Evolutionary conservation across 2,797 vertebrate genomes (phyloP).

Genomic region (Valencia hispanica): DNA sequence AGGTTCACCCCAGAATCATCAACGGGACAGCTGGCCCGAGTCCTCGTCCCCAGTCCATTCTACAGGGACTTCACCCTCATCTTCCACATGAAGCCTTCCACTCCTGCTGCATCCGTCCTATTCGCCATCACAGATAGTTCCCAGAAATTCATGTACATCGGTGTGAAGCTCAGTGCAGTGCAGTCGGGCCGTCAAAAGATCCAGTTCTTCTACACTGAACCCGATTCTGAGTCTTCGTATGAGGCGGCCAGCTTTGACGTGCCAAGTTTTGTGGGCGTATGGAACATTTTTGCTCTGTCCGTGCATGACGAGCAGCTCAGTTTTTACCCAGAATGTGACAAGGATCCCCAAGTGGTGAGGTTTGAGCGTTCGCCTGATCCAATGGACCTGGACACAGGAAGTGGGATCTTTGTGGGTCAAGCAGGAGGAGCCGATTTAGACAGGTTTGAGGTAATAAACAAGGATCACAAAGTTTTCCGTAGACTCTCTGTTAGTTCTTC

Average conservation of each 20-base stretch:
- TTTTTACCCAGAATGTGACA: slow-evolving; percentile 86
- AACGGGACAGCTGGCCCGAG: slow-evolving; percentile 81
- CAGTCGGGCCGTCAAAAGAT: slow-evolving; percentile 77
- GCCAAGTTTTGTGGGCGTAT: slow-evolving; percentile 79
- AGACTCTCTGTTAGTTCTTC: neutral
- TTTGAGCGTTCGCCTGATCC: slow-evolving; percentile 85
- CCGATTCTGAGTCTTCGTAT: slow-evolving; percentile 75
- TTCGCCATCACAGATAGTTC: slow-evolving; percentile 85
- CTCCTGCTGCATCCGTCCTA: slow-evolving; percentile 78
- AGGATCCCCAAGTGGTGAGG: slow-evolving; percentile 70
- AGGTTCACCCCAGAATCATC: slow-evolving; percentile 74
- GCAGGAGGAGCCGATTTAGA: slow-evolving; percentile 86
- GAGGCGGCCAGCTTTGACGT: slow-evolving; percentile 84
- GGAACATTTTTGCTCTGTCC: slow-evolving; percentile 86
- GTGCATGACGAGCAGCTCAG: slow-evolving; percentile 81
- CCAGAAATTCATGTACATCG: slow-evolving; percentile 85
- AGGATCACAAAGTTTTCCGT: neutral
- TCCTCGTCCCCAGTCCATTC: slow-evolving; percentile 85
- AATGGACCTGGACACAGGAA: slow-evolving; percentile 84
- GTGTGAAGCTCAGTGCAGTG: slow-evolving; percentile 85
- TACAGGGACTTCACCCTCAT: slow-evolving; percentile 90
- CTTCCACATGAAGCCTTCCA: slow-evolving; percentile 85
- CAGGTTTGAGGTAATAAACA: slow-evolving; percentile 86
- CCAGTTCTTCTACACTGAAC: slow-evolving; percentile 90
- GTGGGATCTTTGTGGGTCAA: slow-evolving; percentile 90